phyloP scores from a whole-genome alignment of 2,113 vertebrate species.

The Chinchilla lanigera region DNA sequence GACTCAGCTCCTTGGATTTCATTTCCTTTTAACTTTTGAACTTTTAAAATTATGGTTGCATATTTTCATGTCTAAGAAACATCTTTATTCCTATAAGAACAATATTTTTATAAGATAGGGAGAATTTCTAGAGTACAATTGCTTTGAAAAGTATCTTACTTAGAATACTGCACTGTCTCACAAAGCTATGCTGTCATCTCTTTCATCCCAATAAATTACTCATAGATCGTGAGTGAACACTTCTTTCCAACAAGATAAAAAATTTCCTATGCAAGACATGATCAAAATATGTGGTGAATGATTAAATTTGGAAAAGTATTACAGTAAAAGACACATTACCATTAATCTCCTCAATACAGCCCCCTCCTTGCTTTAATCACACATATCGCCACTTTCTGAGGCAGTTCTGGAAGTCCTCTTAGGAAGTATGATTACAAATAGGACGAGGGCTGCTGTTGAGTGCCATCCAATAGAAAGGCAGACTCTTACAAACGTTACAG shows the following conservation, averaged over 20 bases:
- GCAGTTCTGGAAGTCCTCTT: not conserved
- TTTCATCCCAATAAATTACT: not conserved
- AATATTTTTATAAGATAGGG: not conserved
- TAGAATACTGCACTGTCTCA: not conserved
- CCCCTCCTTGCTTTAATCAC: not conserved
- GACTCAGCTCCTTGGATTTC: not conserved
- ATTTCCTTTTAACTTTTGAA: not conserved
- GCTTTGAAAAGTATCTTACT: constrained; percentile 1
- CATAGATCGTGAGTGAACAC: not conserved
- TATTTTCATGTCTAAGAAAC: constrained; percentile 38
- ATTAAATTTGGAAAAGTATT: not conserved
- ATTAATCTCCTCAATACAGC: not conserved
- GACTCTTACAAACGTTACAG: not conserved
- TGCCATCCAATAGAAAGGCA: not conserved
- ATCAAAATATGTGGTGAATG: not conserved
- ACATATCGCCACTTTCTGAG: not conserved
- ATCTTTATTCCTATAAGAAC: not conserved
- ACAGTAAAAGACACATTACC: not conserved
- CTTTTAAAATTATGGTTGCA: not conserved
- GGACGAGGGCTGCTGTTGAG: not conserved
- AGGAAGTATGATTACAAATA: not conserved
- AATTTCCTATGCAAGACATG: not conserved
- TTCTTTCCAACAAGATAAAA: not conserved
- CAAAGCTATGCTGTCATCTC: not conserved
- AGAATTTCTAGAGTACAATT: not conserved